Conservation (phyloP, 92 coral and sea anemone species). For the Blastomussa wellsi region DNA sequence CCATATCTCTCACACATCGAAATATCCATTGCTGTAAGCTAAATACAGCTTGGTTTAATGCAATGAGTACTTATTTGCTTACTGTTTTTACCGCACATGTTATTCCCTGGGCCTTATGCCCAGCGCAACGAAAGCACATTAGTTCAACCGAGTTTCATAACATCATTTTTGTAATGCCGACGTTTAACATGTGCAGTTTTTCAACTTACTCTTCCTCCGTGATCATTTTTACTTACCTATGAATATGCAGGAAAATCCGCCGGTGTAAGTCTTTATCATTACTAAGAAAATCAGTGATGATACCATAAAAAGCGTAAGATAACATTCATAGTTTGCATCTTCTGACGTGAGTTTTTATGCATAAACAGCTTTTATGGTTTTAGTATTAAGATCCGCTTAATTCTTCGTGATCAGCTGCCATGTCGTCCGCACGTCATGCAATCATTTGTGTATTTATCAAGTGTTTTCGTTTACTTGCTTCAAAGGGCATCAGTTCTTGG, state of each 20-base stretch:
- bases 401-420: constrained; percentile 3
- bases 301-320: neutral
- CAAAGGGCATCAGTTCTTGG: neutral
- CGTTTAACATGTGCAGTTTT: neutral
- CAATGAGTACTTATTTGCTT: neutral
- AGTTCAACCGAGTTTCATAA: neutral
- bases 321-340: neutral
- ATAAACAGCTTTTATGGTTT: constrained; percentile 1
- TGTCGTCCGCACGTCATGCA: constrained; percentile 22
- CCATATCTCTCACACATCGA: no score
- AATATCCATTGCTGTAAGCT: neutral
- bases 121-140: neutral
- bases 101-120: neutral
- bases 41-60: neutral
- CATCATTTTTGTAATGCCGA: neutral
- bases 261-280: neutral
- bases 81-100: neutral
- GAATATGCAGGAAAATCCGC: neutral
- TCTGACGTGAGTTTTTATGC: constrained; percentile 22
- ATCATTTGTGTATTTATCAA: neutral
- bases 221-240: constrained; percentile 11
- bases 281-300: neutral
- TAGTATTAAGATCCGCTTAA: neutral
- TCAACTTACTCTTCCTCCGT: neutral
- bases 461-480: no score